A percentile compares a stretch with the other conserved stretches of the same genome.
Evolutionary conservation across 1,140 invertebrate species (phyloP).

Genomic region (Octopus sinensis): DNA sequence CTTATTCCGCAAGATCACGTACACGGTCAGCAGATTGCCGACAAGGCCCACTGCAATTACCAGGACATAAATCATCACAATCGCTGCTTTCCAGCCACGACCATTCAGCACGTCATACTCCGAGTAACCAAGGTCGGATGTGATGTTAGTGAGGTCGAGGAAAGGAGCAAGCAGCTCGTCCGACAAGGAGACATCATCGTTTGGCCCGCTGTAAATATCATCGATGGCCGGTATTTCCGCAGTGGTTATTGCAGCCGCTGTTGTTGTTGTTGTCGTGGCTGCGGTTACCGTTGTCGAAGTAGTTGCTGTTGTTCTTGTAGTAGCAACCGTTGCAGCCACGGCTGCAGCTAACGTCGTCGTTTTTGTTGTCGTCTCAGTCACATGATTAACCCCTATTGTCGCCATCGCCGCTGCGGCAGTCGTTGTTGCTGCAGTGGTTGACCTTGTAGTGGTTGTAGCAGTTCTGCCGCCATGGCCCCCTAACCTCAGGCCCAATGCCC

Average conservation of each 20-base stretch:
- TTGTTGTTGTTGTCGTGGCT: not conserved
- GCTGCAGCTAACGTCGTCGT: no score
- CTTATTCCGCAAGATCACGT: constrained; percentile 84
- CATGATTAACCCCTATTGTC: no score
- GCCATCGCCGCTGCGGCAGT: no score
- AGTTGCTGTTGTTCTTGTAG: not conserved
- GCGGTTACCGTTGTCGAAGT: not conserved
- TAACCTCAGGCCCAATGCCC: no score
- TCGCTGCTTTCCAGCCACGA: constrained; percentile 39
- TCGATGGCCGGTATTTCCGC: not conserved
- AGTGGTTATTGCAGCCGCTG: not conserved
- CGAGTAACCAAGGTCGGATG: not conserved
- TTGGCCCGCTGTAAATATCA: not conserved
- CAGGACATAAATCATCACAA: constrained; percentile 49
- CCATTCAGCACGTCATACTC: constrained; percentile 37
- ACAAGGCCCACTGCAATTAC: constrained; percentile 53
- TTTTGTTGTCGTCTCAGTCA: no score
- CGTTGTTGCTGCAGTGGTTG: no score
- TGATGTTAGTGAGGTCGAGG: not conserved
- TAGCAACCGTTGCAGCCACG: no score
- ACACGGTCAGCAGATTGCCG: constrained; percentile 82
- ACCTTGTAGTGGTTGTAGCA: no score
- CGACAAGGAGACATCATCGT: not conserved
- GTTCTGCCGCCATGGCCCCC: no score
- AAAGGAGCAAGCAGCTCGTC: not conserved